A percentile compares a stretch with the other conserved stretches of the same genome.
Conservation (phyloP, 2,113 vertebrate genomes). For the Eolophus roseicapilla region DNA sequence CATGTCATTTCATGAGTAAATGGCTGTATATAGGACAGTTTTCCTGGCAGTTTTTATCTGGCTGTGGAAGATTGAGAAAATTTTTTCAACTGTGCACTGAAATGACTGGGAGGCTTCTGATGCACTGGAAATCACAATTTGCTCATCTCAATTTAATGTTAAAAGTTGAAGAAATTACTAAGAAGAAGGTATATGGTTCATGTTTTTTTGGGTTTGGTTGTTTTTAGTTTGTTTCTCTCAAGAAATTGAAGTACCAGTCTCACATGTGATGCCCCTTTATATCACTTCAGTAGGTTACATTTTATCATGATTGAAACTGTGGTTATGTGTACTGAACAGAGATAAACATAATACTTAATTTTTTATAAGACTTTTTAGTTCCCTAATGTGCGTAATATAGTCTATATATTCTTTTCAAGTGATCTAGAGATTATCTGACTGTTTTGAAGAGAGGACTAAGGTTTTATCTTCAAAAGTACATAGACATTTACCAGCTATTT, state of each 20-base stretch:
- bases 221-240: background rate
- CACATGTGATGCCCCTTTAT: background rate
- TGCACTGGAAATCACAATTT: background rate
- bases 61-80: background rate
- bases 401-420: background rate
- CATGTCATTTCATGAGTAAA: background rate
- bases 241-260: background rate
- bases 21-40: background rate
- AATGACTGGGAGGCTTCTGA: background rate
- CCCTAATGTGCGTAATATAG: background rate
- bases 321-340: background rate
- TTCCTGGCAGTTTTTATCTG: background rate
- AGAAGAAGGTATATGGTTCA: background rate
- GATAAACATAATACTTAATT: background rate
- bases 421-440: background rate
- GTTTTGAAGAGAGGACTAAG: background rate
- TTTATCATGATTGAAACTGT: background rate
- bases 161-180: background rate
- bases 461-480: background rate
- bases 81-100: background rate
- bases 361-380: background rate
- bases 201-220: background rate
- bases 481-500: background rate
- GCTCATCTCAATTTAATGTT: background rate
- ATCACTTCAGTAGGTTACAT: background rate